phyloP scores from a whole-genome alignment of 2,888 invertebrate genomes.

The Andrena dorsata region DNA sequence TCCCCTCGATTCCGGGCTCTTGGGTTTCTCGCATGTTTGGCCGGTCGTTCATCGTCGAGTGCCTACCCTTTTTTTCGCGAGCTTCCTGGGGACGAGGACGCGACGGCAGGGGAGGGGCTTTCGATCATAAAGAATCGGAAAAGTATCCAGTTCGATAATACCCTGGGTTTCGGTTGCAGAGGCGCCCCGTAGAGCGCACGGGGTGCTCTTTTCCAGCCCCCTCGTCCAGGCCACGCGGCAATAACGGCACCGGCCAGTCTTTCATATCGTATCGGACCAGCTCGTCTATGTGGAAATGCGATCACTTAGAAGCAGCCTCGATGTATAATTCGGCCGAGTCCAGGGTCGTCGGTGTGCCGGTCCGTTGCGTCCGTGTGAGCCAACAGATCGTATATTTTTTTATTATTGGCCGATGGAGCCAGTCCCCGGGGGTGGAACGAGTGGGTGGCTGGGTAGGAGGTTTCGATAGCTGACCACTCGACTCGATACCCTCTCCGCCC shows the following conservation, averaged over 20 bases:
- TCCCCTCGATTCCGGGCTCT: background rate
- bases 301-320: conserved; percentile 84
- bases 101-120: conserved; percentile 14
- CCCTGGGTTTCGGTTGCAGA: conserved; percentile 54
- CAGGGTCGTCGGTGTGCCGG: conserved; percentile 64
- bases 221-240: conserved; percentile 68
- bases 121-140: conserved; percentile 74
- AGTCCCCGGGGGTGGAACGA: conserved; percentile 66
- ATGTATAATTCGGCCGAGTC: conserved; percentile 81
- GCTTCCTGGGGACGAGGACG: conserved; percentile 31
- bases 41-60: conserved; percentile 20
- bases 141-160: conserved; percentile 76
- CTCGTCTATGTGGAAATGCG: conserved; percentile 85
- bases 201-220: conserved; percentile 49
- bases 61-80: conserved; percentile 46
- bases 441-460: conserved; percentile 66
- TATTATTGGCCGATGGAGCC: conserved; percentile 81
- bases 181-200: conserved; percentile 57
- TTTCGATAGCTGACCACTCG: conserved; percentile 83
- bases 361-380: conserved; percentile 71
- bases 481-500: conserved; percentile 69
- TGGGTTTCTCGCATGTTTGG: background rate
- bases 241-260: conserved; percentile 79
- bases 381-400: conserved; percentile 82
- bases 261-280: conserved; percentile 82